phyloP scores from a whole-genome alignment of 2,113 vertebrate genomes.

The Sebastes fasciatus region DNA sequence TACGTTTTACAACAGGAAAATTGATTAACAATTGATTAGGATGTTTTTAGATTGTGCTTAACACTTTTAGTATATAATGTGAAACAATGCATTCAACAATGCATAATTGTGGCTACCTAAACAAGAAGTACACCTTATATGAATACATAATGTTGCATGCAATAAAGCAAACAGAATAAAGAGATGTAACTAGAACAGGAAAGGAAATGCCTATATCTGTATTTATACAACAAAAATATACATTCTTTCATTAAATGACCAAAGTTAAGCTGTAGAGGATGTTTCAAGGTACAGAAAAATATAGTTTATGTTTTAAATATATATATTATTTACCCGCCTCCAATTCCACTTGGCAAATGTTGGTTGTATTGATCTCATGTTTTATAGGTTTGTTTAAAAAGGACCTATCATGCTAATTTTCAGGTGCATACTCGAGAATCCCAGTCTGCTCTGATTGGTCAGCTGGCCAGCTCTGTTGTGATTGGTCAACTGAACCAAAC shows the following conservation, averaged over 20 bases:
- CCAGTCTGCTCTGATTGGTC: too few relatives aligned
- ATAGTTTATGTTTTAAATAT: neutral
- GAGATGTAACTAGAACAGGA: neutral
- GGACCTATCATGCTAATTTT: too few relatives aligned
- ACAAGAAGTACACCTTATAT: neutral
- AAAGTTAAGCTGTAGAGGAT: constrained; percentile 1
- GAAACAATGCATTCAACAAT: neutral
- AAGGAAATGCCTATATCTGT: constrained; percentile 14
- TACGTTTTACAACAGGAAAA: constrained; percentile 14
- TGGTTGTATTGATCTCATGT: neutral
- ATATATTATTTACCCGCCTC: neutral
- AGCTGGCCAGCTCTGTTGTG: too few relatives aligned
- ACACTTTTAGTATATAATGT: neutral
- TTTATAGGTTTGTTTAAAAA: neutral
- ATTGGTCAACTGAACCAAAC: too few relatives aligned
- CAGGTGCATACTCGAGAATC: too few relatives aligned
- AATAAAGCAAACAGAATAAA: neutral
- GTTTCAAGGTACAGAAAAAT: constrained; percentile 22
- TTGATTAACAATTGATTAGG: neutral
- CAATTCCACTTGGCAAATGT: neutral
- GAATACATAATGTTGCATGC: constrained; percentile 3
- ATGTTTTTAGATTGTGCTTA: constrained; percentile 1
- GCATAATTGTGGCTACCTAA: constrained; percentile 7
- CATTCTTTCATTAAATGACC: neutral
- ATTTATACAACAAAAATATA: constrained; percentile 33